phyloP scores from a whole-genome alignment of 2,797 vertebrate genomes.

The Leptatherina wallacei region DNA sequence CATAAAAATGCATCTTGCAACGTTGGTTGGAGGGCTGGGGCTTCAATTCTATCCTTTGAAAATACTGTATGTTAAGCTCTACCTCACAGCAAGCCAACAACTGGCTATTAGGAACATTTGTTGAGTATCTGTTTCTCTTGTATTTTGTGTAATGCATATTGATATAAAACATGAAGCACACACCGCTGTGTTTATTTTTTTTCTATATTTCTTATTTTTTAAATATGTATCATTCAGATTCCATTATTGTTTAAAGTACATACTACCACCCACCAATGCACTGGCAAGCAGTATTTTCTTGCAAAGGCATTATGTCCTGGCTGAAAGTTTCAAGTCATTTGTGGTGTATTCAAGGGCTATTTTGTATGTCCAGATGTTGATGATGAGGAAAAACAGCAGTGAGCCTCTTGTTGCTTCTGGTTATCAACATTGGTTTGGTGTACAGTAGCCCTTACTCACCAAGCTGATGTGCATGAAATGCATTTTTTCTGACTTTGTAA shows the following conservation, averaged over 20 bases:
- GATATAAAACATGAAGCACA: no score
- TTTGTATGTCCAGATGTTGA: no score
- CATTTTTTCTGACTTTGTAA: not conserved
- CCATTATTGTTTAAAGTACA: no score
- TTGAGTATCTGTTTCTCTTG: no score
- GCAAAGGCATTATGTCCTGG: not conserved
- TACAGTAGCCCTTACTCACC: no score
- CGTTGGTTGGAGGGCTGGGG: not conserved
- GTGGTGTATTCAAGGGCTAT: not conserved
- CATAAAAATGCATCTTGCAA: not conserved
- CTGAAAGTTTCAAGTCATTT: not conserved
- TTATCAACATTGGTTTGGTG: not conserved
- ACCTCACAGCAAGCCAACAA: not conserved
- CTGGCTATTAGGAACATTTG: no score
- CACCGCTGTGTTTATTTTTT: no score
- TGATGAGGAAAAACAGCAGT: not conserved
- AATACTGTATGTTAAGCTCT: not conserved
- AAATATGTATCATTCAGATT: not conserved
- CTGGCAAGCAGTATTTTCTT: not conserved
- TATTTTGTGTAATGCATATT: no score
- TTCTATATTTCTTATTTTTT: no score
- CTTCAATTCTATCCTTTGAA: no score
- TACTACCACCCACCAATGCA: not conserved
- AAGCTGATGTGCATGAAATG: not conserved
- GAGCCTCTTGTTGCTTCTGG: not conserved